Conservation (phyloP, 2,113 vertebrate genomes). For the Ciconia boyciana region DNA sequence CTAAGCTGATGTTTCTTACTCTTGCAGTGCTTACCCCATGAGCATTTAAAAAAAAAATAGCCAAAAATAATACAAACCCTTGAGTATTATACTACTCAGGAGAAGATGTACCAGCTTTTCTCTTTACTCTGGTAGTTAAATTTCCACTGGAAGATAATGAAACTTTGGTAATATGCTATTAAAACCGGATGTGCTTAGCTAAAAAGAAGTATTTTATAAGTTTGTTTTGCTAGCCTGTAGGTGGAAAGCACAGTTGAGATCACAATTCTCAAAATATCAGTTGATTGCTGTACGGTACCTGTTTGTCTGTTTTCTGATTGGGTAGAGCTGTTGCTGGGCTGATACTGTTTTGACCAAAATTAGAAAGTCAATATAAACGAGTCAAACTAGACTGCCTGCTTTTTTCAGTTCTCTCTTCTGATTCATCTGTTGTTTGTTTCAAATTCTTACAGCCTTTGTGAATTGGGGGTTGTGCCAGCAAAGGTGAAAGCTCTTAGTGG, state of each 20-base stretch:
- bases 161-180: neutral
- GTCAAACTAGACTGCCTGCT: slow-evolving; percentile 64
- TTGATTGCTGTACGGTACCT: slow-evolving; percentile 39
- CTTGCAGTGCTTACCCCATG: neutral
- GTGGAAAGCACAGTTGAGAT: slow-evolving; percentile 43
- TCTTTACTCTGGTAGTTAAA: neutral
- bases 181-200: slow-evolving; percentile 4
- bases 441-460: slow-evolving; percentile 27
- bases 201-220: slow-evolving; percentile 42
- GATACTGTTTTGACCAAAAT: slow-evolving; percentile 61
- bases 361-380: slow-evolving; percentile 64
- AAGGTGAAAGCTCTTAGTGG: slow-evolving; percentile 38
- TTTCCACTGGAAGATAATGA: slow-evolving; percentile 17
- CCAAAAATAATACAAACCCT: neutral
- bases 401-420: slow-evolving; percentile 39
- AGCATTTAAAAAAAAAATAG: neutral
- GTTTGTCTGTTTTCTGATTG: slow-evolving; percentile 60
- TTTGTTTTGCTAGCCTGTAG: slow-evolving; percentile 42
- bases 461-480: slow-evolving; percentile 32
- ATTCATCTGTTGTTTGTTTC: slow-evolving; percentile 65
- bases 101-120: neutral
- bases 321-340: slow-evolving; percentile 59
- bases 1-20: neutral
- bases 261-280: slow-evolving; percentile 23
- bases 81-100: neutral